Evolutionary conservation across 1,140 invertebrate species (phyloP), one percentile per base, ranked within the genome.

Genomic region (Ips typographus): DNA sequence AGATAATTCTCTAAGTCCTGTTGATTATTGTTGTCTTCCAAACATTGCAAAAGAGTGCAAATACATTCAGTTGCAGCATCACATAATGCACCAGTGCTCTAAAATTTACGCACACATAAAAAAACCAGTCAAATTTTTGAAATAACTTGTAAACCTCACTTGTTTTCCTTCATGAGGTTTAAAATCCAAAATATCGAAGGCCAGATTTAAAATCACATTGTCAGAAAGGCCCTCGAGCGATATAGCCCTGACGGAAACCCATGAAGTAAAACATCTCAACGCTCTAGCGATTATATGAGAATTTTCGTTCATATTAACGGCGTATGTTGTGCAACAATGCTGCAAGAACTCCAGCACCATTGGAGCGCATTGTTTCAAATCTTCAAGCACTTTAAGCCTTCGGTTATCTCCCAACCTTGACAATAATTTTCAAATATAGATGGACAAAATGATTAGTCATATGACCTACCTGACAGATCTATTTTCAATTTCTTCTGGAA

Each of bases 401-500:
- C 97, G 83, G 82, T 98, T 98, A 69, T 92, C 92, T 39, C 95
- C 95, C 64, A 99, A 82, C 76, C 69, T 71, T 44, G 22, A 22
- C 22, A 22, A 22, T 22, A 22, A 22, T 22, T 22, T 22, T 22
- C 22, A 22, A 22, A 22, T 22, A 22, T 22, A 22, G 22, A 22
- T 22, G 22, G 22, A 22, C 22, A 22, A 22, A 22, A 22, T 22
- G 22, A 22, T 22, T 22, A 22, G 22, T 22, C 22, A 22, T 22
- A 22, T 22, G 22, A 71, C 68, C 57, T 79, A 83, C 82, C 83
- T 82, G 40, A 98, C 82, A 72, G 88, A 89, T 75, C 91, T 82
- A 6, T 89, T 93, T 77, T 90, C 90, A 43, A 97, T 89, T 88
- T 99, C 97, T 86, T 99, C 96, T n/a, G 96, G 96, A 74, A 98